These are phyloP conservation scores for Tipula helvola DNA, from an alignment of 2,888 invertebrate genomes.

Conservation along the genomic window DNA sequence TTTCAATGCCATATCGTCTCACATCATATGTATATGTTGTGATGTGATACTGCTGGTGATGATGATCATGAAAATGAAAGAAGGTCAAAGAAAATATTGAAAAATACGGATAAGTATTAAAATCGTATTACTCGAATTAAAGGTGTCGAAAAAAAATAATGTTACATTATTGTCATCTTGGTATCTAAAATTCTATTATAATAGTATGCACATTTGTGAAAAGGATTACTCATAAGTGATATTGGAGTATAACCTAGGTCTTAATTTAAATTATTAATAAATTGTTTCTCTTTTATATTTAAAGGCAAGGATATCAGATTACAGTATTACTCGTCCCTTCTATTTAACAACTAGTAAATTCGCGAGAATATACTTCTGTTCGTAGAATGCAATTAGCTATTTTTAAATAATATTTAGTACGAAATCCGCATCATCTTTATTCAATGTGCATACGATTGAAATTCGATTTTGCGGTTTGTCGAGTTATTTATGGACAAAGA, in stretches of 20 bases:
- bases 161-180: neutral
- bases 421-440: neutral
- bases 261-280: no score
- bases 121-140: neutral
- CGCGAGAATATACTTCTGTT: no score
- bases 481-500: neutral
- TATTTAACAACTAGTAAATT: no score
- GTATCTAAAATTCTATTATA: neutral
- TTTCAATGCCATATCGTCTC: slow-evolving; percentile 10
- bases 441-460: neutral
- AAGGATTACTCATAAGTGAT: no score
- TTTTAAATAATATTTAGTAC: neutral
- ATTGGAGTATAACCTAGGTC: no score
- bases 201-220: no score
- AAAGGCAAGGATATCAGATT: no score
- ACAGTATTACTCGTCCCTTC: no score
- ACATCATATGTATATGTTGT: neutral
- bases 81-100: neutral
- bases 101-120: neutral
- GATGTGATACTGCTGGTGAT: neutral
- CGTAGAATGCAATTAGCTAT: neutral
- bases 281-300: neutral
- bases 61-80: neutral
- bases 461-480: neutral
- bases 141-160: neutral